Evolutionary conservation across 1,140 invertebrate genomes (phyloP).

Genomic region (Drosophila nannoptera): DNA sequence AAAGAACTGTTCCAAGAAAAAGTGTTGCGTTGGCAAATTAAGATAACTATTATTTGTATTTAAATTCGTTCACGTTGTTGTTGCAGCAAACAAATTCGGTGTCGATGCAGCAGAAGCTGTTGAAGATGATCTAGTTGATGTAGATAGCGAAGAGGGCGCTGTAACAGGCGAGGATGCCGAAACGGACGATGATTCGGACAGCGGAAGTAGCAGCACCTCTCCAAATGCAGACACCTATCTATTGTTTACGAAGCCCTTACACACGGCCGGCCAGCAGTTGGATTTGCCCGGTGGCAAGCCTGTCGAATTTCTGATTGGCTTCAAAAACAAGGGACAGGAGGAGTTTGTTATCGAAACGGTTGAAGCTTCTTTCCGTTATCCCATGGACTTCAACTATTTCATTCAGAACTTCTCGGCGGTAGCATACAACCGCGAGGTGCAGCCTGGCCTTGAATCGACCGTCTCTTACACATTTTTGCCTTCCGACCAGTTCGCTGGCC

Average conservation of each 20-base stretch:
- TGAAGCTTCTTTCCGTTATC: slow-evolving; percentile 98
- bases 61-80: slow-evolving; percentile 8
- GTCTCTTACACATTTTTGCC: slow-evolving; percentile 97
- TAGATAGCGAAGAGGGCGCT: slow-evolving; percentile 84
- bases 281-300: slow-evolving; percentile 87
- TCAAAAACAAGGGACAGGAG: slow-evolving; percentile 94
- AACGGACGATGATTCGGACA: slow-evolving; percentile 84
- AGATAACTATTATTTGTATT: neutral
- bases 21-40: slow-evolving; percentile 63
- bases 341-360: slow-evolving; percentile 95
- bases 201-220: slow-evolving; percentile 85
- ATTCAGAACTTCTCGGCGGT: slow-evolving; percentile 98
- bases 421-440: slow-evolving; percentile 92
- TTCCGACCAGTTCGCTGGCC: slow-evolving; percentile 95
- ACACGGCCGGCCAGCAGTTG: slow-evolving; percentile 71
- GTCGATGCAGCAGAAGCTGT: slow-evolving; percentile 87
- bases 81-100: slow-evolving; percentile 81
- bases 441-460: slow-evolving; percentile 95
- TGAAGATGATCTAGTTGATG: slow-evolving; percentile 87
- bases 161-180: slow-evolving; percentile 83
- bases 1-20: slow-evolving; percentile 21
- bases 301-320: slow-evolving; percentile 97
- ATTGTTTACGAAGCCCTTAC: slow-evolving; percentile 92
- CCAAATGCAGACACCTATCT: slow-evolving; percentile 95
- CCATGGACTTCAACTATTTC: slow-evolving; percentile 98